Evolutionary conservation across 2,888 invertebrate species (phyloP).

Genomic region (Mythimna impura): DNA sequence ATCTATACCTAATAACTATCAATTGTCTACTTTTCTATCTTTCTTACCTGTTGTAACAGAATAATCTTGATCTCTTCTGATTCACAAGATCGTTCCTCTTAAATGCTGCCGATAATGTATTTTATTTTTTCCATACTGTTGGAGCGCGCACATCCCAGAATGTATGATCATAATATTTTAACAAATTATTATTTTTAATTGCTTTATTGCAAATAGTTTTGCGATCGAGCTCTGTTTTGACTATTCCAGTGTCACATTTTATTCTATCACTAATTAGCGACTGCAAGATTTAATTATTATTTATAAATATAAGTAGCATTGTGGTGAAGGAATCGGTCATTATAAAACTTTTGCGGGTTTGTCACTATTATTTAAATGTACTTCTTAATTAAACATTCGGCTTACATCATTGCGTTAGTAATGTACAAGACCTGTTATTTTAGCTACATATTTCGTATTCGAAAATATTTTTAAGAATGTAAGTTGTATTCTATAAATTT

Average conservation of each 20-base stretch:
- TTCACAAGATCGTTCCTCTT: conserved; percentile 2
- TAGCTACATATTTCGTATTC: conserved; percentile 44
- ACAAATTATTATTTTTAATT: too few species aligned
- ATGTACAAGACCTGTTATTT: conserved; percentile 32
- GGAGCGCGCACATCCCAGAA: neutral
- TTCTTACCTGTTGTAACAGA: neutral
- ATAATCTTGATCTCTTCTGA: neutral
- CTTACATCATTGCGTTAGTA: conserved; percentile 33
- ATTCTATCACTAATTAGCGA: conserved; percentile 12
- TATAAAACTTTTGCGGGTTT: conserved; percentile 16
- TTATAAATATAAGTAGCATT: conserved; percentile 7
- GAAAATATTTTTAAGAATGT: conserved; percentile 29
- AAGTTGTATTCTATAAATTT: conserved; percentile 22
- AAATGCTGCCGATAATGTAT: neutral
- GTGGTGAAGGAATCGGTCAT: conserved; percentile 20
- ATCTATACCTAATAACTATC: neutral
- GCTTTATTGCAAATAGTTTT: neutral
- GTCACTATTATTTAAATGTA: conserved; percentile 24
- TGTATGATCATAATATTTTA: neutral
- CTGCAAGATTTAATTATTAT: conserved; percentile 4
- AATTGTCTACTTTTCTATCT: neutral
- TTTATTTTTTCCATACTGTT: neutral
- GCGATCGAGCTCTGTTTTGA: neutral
- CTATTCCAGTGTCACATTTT: neutral
- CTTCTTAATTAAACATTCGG: conserved; percentile 8